A percentile compares a stretch with the other conserved stretches of the same genome.
Evolutionary conservation across 2,113 vertebrate species (phyloP).

Genomic region (Scopus umbretta): DNA sequence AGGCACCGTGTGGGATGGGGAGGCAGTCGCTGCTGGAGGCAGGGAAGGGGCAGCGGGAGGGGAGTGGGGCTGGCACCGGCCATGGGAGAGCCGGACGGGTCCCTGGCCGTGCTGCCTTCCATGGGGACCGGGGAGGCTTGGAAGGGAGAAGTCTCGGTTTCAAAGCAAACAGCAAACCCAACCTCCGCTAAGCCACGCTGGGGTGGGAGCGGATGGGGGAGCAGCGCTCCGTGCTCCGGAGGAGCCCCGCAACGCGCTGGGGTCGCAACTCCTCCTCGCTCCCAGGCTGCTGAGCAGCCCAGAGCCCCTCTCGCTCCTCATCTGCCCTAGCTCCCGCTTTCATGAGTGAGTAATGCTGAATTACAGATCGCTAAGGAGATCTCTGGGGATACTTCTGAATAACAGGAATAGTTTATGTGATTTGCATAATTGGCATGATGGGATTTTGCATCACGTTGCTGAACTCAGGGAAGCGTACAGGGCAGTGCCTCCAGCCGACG

Average conservation of each 20-base stretch:
- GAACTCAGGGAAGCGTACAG: neutral
- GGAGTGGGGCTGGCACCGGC: neutral
- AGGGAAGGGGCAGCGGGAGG: neutral
- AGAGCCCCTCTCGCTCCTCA: neutral
- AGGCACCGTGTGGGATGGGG: neutral
- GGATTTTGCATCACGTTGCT: constrained; percentile 17
- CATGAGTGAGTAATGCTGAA: constrained; percentile 1
- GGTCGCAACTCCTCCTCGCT: rapidly evolving
- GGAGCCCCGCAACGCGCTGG: rapidly evolving
- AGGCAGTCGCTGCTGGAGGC: neutral
- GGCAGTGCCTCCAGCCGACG: neutral
- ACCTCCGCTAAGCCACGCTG: rapidly evolving
- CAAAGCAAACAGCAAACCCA: neutral
- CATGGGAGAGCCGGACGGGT: rapidly evolving
- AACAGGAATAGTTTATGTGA: constrained; percentile 22
- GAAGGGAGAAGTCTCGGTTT: neutral
- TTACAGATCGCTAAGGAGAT: neutral
- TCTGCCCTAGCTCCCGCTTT: neutral
- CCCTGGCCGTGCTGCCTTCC: neutral
- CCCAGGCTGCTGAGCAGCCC: neutral
- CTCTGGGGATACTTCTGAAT: constrained; percentile 36
- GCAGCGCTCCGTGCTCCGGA: neutral
- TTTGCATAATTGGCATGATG: constrained; percentile 42
- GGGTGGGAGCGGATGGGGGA: neutral
- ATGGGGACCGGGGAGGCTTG: rapidly evolving